Conservation (phyloP, 2,797 vertebrate species). For the Adelosebastes latens region DNA sequence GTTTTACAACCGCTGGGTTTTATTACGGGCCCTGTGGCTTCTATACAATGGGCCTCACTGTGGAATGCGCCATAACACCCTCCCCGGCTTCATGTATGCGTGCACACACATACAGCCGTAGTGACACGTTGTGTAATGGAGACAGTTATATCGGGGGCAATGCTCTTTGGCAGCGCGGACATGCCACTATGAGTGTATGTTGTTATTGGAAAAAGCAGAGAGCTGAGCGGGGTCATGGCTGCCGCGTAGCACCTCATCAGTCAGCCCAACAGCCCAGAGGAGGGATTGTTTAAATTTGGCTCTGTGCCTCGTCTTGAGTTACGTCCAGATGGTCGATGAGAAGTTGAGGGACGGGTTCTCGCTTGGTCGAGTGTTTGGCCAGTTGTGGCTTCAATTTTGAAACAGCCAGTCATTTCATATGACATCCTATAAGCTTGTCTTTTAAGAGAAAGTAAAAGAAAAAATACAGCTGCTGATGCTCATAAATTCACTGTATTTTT, state of each 20-base stretch:
- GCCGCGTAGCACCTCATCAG: slow-evolving; percentile 80
- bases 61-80: slow-evolving; percentile 56
- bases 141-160: slow-evolving; percentile 62
- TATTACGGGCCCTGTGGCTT: slow-evolving; percentile 63
- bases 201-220: slow-evolving; percentile 73
- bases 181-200: slow-evolving; percentile 65
- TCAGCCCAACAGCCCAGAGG: slow-evolving; percentile 69
- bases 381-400: slow-evolving; percentile 40
- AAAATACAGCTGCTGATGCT: slow-evolving; percentile 2
- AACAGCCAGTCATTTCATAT: slow-evolving; percentile 42
- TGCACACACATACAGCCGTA: slow-evolving; percentile 10
- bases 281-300: slow-evolving; percentile 76
- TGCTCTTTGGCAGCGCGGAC: slow-evolving; percentile 59
- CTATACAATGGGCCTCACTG: slow-evolving; percentile 61
- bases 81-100: background rate
- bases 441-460: slow-evolving; percentile 11
- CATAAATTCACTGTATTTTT: slow-evolving; percentile 43
- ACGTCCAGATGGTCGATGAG: slow-evolving; percentile 73
- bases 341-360: slow-evolving; percentile 50
- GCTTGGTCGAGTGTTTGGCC: slow-evolving; percentile 47
- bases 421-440: slow-evolving; percentile 45
- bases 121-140: slow-evolving; percentile 66
- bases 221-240: slow-evolving; percentile 71
- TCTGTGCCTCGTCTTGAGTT: slow-evolving; percentile 67
- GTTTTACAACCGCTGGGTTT: slow-evolving; percentile 71